Evolutionary conservation across 2,888 invertebrate species (phyloP).

Genomic region (Chloromyia formosa): DNA sequence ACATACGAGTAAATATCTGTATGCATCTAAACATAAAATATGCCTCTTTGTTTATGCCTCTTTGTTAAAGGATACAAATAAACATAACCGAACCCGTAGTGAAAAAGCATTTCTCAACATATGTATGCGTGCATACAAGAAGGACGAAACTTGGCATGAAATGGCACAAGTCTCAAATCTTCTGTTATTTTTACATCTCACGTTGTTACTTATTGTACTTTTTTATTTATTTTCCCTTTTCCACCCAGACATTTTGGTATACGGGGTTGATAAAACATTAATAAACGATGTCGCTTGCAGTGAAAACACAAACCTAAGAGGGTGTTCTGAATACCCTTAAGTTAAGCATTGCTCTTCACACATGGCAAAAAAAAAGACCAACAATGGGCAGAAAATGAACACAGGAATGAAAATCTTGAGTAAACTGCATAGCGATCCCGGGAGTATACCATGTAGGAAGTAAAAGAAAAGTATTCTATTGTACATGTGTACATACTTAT

Average conservation of each 20-base stretch:
- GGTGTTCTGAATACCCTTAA: slow-evolving; percentile 16
- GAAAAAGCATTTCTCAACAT: too few relatives aligned
- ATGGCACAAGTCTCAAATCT: slow-evolving; percentile 26
- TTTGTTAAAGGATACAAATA: too few relatives aligned
- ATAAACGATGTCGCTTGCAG: slow-evolving; percentile 36
- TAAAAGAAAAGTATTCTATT: too few relatives aligned
- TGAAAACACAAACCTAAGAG: slow-evolving; percentile 3
- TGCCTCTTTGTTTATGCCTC: too few relatives aligned
- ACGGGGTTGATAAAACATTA: slow-evolving; percentile 34
- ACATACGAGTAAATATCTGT: too few relatives aligned
- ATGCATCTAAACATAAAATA: too few relatives aligned
- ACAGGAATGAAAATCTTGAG: background rate
- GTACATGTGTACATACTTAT: too few relatives aligned
- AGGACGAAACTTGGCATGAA: slow-evolving; percentile 20
- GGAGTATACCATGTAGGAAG: too few relatives aligned
- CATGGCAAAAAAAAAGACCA: slow-evolving; percentile 16
- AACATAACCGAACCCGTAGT: too few relatives aligned
- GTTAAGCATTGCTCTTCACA: slow-evolving; percentile 31
- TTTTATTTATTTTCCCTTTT: background rate
- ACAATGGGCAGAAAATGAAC: slow-evolving; percentile 37
- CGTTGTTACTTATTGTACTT: background rate
- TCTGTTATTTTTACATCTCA: slow-evolving; percentile 1
- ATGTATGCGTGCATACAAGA: too few relatives aligned
- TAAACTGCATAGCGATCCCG: too few relatives aligned
- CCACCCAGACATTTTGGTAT: background rate